Conservation (phyloP, 1,140 invertebrate species). For the Campodea augens region DNA sequence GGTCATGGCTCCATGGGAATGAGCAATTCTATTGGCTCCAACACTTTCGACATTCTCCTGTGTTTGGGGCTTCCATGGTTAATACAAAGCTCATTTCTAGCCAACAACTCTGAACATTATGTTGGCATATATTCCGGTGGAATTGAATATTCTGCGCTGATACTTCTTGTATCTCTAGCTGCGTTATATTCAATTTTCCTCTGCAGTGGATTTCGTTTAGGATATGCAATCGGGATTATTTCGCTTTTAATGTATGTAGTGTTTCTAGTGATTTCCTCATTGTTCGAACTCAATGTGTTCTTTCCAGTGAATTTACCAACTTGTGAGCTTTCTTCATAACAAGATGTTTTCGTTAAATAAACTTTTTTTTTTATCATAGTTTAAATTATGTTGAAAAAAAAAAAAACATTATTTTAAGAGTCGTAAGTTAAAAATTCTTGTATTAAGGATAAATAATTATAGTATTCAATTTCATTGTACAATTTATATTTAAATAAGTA, state of each 20-base stretch:
- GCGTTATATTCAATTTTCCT: conserved; percentile 18
- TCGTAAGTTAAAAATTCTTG: no score
- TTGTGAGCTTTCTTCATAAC: no score
- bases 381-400: no score
- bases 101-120: conserved; percentile 13
- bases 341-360: no score
- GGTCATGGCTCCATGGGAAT: conserved; percentile 31
- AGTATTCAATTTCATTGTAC: no score
- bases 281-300: conserved; percentile 73
- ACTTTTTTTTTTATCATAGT: no score
- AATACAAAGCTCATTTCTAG: conserved; percentile 22
- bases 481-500: no score
- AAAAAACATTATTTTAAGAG: no score
- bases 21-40: conserved; percentile 29
- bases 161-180: conserved; percentile 19
- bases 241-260: conserved; percentile 56
- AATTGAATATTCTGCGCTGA: conserved; percentile 21
- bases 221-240: conserved; percentile 34
- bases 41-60: conserved; percentile 31
- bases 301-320: conserved; percentile 66
- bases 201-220: conserved; percentile 19
- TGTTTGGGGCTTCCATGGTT: conserved; percentile 32
- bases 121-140: conserved; percentile 34
- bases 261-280: conserved; percentile 54
- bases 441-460: no score